Base-by-base conservation (phyloP, 2,113 vertebrate genomes). In the Zosterops lateralis region DNA sequence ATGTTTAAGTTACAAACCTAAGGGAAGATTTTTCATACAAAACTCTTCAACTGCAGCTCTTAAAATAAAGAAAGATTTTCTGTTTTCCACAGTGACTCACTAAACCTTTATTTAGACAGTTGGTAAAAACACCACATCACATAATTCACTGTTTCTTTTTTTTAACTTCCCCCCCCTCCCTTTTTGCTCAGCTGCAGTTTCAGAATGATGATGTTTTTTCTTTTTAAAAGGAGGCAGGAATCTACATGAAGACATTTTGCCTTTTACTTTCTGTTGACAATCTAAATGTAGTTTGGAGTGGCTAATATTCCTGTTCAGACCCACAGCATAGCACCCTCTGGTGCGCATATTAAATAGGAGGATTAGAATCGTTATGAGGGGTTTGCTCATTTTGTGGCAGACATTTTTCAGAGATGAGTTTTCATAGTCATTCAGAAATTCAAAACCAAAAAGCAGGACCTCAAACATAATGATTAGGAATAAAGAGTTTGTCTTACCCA, bases 31-130 rank as follows among this genome's bases (percentile, higher is more conserved):
- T 96, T 96, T 96, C 94, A 95, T 91, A 95, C 34, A 92, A 96
- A 97, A 78, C 93, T 97, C 96, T 97, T 96, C 97, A 97, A 96
- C 92, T 92, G 87, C 78, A 94, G 97, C 96, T 97, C 96, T 97
- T 97, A 98, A 97, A 98, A 97, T 97, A 97, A 96, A 96, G 96
- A 96, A 96, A 97, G 97, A 96, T 95, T 98, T 97, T 97, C 95
- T 98, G 95, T 97, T 98, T 97, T 97, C 97, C 98, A 95, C 54
- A 95, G 97, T 98, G 97, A 97, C 97, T 98, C 97, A 97, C 98
- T 97, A 98, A 97, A 96, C 96, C 97, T 97, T 97, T 98, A 98
- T 98, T 98, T 98, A 98, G 97, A 98, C 96, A 97, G 97, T 97
- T 98, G 97, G 95, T 98, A 91, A 97, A 98, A 98, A 96, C 97